These are phyloP conservation scores for Lycocorax pyrrhopterus DNA, from an alignment of 2,113 vertebrate genomes.

Conservation along the genomic window DNA sequence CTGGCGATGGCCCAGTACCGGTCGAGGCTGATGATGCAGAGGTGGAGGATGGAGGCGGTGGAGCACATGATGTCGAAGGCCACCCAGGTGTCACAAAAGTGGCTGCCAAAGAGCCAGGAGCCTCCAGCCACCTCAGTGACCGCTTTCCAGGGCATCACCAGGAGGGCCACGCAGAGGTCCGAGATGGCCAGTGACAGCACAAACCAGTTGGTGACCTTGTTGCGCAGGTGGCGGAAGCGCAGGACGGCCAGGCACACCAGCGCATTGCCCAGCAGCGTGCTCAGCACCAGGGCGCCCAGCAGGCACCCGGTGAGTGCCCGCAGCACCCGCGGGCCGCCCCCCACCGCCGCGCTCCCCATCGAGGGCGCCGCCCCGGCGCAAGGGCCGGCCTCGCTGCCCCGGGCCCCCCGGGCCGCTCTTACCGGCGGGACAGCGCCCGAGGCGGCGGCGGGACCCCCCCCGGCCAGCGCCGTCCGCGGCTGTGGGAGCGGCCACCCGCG, in stretches of 20 bases:
- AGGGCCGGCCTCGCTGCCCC: neutral
- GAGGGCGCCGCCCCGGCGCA: neutral
- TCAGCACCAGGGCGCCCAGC: slow-evolving; percentile 76
- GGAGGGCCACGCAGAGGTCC: slow-evolving; percentile 78
- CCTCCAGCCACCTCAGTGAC: slow-evolving; percentile 72
- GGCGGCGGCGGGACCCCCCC: neutral
- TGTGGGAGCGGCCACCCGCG: neutral
- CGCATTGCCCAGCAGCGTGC: slow-evolving; percentile 76
- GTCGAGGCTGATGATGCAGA: slow-evolving; percentile 85
- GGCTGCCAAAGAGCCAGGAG: slow-evolving; percentile 73
- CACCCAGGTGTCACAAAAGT: slow-evolving; percentile 80
- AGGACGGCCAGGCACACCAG: slow-evolving; percentile 74
- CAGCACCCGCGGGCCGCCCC: neutral
- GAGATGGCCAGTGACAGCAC: slow-evolving; percentile 80
- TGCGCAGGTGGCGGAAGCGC: slow-evolving; percentile 72
- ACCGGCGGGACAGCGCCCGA: neutral
- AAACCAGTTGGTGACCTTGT: slow-evolving; percentile 82
- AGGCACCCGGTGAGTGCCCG: slow-evolving; percentile 73
- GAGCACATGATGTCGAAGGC: slow-evolving; percentile 84
- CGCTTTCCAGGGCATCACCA: slow-evolving; percentile 84
- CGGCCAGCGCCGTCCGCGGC: neutral
- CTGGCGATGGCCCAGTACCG: slow-evolving; percentile 83
- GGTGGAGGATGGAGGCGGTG: slow-evolving; percentile 79
- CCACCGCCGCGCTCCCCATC: neutral
- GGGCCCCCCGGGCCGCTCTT: too few species aligned